A percentile compares a stretch with the other conserved stretches of the same genome.
Evolutionary conservation across 2,113 vertebrate species (phyloP).

Genomic region (Melanerpes aurifrons): DNA sequence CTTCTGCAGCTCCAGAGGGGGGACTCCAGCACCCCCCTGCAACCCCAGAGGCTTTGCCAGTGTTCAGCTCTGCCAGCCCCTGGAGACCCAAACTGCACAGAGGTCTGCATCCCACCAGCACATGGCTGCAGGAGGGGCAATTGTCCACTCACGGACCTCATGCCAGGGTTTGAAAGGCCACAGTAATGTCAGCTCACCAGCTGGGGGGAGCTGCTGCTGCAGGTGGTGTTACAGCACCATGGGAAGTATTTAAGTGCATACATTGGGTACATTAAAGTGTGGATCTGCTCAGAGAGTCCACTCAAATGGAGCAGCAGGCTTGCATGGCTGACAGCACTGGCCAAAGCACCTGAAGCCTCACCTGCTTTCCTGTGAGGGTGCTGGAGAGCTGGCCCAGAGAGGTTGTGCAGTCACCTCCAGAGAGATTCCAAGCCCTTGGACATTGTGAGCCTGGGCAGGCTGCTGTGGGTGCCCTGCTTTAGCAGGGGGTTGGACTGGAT

Average conservation of each 20-base stretch:
- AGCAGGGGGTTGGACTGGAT: too few species aligned
- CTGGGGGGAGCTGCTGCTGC: background rate
- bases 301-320: background rate
- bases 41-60: slow-evolving; percentile 40
- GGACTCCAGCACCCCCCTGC: too few species aligned
- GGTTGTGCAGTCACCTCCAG: background rate
- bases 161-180: background rate
- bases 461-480: too few species aligned
- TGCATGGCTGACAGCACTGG: background rate
- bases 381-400: too few species aligned
- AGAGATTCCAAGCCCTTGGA: too few species aligned
- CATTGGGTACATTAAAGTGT: background rate
- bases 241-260: fast-evolving
- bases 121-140: background rate
- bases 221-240: fast-evolving
- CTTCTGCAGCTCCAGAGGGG: too few species aligned
- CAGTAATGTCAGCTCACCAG: background rate
- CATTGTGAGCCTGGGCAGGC: too few species aligned
- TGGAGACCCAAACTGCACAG: background rate
- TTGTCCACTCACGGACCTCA: fast-evolving
- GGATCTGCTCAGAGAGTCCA: background rate
- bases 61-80: background rate
- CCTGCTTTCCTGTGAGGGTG: background rate
- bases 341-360: background rate
- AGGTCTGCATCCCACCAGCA: background rate